Evolutionary conservation across 2,797 vertebrate species (phyloP), one percentile per base, ranked within the genome.

Genomic region (Sus cebifrons): DNA sequence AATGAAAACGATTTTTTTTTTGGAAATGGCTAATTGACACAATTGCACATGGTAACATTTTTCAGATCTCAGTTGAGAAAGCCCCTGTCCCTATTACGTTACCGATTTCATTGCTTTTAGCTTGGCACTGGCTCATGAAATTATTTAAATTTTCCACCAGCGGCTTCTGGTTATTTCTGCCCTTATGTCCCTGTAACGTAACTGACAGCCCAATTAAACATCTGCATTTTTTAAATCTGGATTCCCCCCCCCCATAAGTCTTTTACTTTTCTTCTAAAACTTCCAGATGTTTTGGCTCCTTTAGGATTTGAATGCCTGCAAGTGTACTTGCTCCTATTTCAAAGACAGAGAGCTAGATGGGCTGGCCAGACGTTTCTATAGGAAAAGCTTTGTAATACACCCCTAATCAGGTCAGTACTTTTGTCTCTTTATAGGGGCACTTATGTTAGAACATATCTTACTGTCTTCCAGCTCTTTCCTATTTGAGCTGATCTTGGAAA

Each of bases 271-370:
- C 73, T 94, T 93, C 96, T 97, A 91, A 98, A 95, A 94, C 91
- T 97, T 95, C 96, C 96, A 97, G 97, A 98, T 98, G 96, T 97
- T 92, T 89, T n/a, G 87, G 77, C 44, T 96, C 91, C 97, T 93
- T 95, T 92, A 73, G 95, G 81, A 82, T 95, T 94, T 93, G 92
- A 97, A 86, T 64, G 81, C 95, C 93, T 86, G 75, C 58, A 58
- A 91, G 87, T 84, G 5, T 82, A 87, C 86, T 86, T 81, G 52
- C 52, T 49, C 40, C 70, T 40, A 60, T 89, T 96, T 91, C 88
- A 73, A 94, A 97, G 82, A 40, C 83, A 74, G 27, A 44, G 60
- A 44, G 52, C 40, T 56, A 60, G 79, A 91, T n/a, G 54, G 54
- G 29, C 25, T 27, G 44, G 77, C 87, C 96, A 96, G 87, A 95